Evolutionary conservation across 2,797 vertebrate species (phyloP).

Genomic region (Dendrocincla fuliginosa): DNA sequence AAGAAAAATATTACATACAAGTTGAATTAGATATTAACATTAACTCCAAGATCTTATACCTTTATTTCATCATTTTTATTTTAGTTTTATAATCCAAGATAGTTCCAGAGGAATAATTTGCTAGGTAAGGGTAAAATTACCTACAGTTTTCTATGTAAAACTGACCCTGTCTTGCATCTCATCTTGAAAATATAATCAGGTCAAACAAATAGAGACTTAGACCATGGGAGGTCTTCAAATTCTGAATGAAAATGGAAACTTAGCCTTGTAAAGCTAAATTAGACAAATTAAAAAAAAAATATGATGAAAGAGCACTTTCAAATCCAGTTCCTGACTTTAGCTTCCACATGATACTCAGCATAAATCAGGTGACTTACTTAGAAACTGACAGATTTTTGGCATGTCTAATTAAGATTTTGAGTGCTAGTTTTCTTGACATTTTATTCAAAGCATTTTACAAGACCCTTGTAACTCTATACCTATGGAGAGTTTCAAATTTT

Average conservation of each 20-base stretch:
- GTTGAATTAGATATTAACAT: background rate
- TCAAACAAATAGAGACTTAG: background rate
- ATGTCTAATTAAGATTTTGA: background rate
- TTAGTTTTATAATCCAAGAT: background rate
- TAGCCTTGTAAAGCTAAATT: background rate
- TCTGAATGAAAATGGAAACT: background rate
- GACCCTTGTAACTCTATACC: background rate
- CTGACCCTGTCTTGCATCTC: background rate
- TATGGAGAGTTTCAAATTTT: background rate
- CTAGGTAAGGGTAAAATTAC: background rate
- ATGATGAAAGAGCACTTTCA: background rate
- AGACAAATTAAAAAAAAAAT: background rate
- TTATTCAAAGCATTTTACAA: background rate
- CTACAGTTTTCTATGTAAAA: background rate
- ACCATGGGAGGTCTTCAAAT: background rate
- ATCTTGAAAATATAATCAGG: background rate
- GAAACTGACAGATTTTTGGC: background rate
- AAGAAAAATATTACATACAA: background rate
- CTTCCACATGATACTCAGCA: background rate
- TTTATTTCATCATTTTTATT: background rate
- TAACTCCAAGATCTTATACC: background rate
- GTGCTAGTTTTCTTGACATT: background rate
- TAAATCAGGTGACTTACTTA: background rate
- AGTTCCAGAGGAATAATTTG: background rate
- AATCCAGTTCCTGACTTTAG: background rate